Percentiles rank a stretch among this genome's conserved stretches.
Conservation (phyloP, 2,113 vertebrate species). For the Mormyrus lacerda region DNA sequence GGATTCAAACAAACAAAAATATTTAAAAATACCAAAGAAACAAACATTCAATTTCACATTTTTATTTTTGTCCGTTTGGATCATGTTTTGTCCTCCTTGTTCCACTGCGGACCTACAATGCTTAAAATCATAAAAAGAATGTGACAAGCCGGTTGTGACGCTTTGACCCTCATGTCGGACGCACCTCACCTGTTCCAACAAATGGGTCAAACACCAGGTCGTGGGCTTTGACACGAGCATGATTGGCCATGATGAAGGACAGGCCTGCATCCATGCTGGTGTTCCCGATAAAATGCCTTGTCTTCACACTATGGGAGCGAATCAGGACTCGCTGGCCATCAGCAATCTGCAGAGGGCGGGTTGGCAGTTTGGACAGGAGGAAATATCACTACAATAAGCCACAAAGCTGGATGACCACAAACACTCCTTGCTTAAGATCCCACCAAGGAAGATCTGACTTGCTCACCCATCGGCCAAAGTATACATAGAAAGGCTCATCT, state of each 20-base stretch:
- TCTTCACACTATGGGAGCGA: slow-evolving; percentile 86
- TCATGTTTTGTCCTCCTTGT: neutral
- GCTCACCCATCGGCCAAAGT: slow-evolving; percentile 96
- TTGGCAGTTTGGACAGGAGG: neutral
- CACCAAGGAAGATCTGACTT: neutral
- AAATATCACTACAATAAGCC: neutral
- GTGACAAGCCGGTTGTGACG: neutral
- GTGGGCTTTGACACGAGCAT: slow-evolving; percentile 82
- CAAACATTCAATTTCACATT: neutral
- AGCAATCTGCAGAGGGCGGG: slow-evolving; percentile 67
- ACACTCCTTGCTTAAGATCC: neutral
- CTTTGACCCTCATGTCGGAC: neutral
- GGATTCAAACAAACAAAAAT: neutral
- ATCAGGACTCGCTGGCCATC: slow-evolving; percentile 83
- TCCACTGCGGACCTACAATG: neutral
- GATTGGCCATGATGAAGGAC: slow-evolving; percentile 96
- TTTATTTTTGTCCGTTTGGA: neutral
- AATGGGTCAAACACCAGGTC: slow-evolving; percentile 94
- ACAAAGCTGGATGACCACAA: neutral
- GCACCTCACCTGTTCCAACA: slow-evolving; percentile 87
- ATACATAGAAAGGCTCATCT: slow-evolving; percentile 73
- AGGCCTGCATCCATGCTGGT: slow-evolving; percentile 96
- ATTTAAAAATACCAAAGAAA: neutral
- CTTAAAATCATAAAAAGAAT: neutral
- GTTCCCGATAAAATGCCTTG: slow-evolving; percentile 82